Evolutionary conservation across 2,888 invertebrate species (phyloP), one percentile per base, ranked within the genome.

Genomic region (Ormyrus pomaceus): DNA sequence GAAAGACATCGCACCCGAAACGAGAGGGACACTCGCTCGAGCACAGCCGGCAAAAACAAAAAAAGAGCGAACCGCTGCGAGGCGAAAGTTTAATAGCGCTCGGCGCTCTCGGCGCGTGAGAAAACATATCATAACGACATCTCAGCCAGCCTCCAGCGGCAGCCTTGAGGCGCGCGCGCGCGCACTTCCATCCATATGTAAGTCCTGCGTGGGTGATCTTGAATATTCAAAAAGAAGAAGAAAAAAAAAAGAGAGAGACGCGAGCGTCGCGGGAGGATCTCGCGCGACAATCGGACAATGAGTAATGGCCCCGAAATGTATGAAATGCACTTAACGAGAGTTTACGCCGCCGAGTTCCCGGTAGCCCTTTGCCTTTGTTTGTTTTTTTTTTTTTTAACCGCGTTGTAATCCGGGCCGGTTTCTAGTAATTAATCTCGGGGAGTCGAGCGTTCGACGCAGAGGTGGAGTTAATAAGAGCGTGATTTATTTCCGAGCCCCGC

Each of bases 181-280:
- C 19, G 19, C 19, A 6, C 46, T 50, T 34, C 66, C 58, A 71
- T 77, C 74, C 77, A 68, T 66, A 77, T 73, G 74, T 80, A 77
- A 65, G 66, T 61, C 19, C 50, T 51, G 84, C 86, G 89, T 89
- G 86, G 89, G 89, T 84, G 87, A 82, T 83, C 82, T 83, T 89
- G 88, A 89, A 88, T 88, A 89, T 89, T 89, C 87, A 88, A 87
- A 87, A 75, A 80, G 62, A 55, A 11, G 5, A 13, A 11, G 65
- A 62, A 70, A 51, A 70, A 51, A 65, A 46, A 55, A 73, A 46
- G 48, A 51, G 7, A 56, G 11, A 50, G 48, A 48, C 53, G 34
- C 50, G 53, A 19, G 19, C 19, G 19, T 19, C 46, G 13, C 13
- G 50, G 56, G 69, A 76, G 83, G 82, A 84, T 84, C 83, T 84